Base-by-base conservation (phyloP, 1,140 invertebrate species). In the Calephelis nemesis region DNA sequence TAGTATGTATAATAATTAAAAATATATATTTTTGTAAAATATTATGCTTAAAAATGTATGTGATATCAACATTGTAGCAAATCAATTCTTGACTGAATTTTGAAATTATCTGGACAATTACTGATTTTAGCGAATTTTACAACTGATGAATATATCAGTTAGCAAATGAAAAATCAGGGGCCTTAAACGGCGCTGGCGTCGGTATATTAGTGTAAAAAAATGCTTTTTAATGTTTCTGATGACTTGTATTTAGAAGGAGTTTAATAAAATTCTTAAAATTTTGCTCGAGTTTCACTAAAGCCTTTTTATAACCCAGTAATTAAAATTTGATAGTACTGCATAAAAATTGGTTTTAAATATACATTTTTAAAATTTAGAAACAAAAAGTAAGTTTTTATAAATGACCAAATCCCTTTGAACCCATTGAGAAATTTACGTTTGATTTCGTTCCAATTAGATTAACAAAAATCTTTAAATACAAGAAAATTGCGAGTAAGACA, bases 161-260 rank as follows among this genome's bases (percentile, higher is more conserved):
- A 60, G 39, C 42, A 66, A 45, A 65, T 63, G 62, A 65, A 52
- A 76, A 64, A 68, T 72, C 74, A 76, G 75, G 75, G 74, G 74
- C 71, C 68, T 68, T 9, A 63, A 70, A 76, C 77, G 81, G 82
- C 79, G 87, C 87, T 73, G 85, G 87, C 87, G 87, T 83, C 77
- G 80, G 73, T 65, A 47, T 73, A 67, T 72, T 79, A 75, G 71
- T 74, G 48, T 67, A 77, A 74, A 72, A n/a, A 70, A 76, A 79
- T 74, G 72, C 71, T 79, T 79, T 79, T 76, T 81, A 78, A 45
- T 74, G 76, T 76, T 77, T 73, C 81, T 82, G 74, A 81, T 78
- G 75, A 67, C 67, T 69, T 71, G 68, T 79, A 75, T 75, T 66
- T 74, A 73, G 74, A 75, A 68, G 73, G 77, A 75, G 65, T 69